Evolutionary conservation across 1,140 invertebrate genomes (phyloP).

Genomic region (Drosophila parabipectinata): DNA sequence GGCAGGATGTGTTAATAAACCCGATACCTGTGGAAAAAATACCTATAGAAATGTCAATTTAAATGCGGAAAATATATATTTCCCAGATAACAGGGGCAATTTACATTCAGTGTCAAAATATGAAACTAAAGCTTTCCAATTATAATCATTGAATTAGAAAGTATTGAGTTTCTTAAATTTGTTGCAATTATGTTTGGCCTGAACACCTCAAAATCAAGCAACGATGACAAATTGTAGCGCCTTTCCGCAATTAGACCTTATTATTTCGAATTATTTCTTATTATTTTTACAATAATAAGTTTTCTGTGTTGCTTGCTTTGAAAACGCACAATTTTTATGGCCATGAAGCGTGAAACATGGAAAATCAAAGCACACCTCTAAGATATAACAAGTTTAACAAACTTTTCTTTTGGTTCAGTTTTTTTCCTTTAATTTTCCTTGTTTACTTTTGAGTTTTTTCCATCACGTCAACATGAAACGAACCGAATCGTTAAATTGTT

Average conservation of each 20-base stretch:
- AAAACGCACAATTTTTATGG: slow-evolving; percentile 38
- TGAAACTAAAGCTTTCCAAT: background rate
- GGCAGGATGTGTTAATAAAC: slow-evolving; percentile 41
- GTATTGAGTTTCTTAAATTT: background rate
- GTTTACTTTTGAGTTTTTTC: slow-evolving; percentile 28
- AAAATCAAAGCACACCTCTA: slow-evolving; percentile 22
- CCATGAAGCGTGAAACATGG: slow-evolving; percentile 40
- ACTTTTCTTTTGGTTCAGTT: slow-evolving; percentile 9
- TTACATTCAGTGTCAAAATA: slow-evolving; percentile 22
- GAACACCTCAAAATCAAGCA: background rate
- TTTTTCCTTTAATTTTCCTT: slow-evolving; percentile 27
- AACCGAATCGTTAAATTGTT: slow-evolving; percentile 20
- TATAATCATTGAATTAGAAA: background rate
- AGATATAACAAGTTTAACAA: slow-evolving; percentile 47
- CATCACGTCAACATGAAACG: slow-evolving; percentile 23
- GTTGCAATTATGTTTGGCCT: background rate
- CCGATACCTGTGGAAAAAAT: slow-evolving; percentile 2
- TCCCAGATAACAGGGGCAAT: slow-evolving; percentile 20
- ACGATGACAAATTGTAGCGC: slow-evolving; percentile 8
- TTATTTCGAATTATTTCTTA: slow-evolving; percentile 11
- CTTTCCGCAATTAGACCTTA: slow-evolving; percentile 3
- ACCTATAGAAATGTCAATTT: slow-evolving; percentile 22
- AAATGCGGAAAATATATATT: slow-evolving; percentile 26
- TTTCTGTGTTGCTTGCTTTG: slow-evolving; percentile 7
- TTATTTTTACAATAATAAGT: slow-evolving; percentile 14